Evolutionary conservation across 2,888 invertebrate species (phyloP).

Genomic region (Oscheius onirici): DNA sequence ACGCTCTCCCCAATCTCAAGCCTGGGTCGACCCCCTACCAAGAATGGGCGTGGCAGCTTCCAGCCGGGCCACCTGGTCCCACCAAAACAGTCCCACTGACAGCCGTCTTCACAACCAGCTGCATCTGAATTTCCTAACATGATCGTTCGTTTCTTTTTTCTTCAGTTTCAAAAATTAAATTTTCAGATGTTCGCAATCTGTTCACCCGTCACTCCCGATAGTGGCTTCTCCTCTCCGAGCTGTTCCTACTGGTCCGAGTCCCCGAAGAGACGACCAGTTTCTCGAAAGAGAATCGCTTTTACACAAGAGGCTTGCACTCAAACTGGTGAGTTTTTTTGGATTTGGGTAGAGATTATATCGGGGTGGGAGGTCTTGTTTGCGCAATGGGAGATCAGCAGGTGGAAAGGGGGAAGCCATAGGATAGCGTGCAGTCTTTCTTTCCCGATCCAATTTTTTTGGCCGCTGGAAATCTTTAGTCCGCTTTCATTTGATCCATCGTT

Average conservation of each 20-base stretch:
- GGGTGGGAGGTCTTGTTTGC: no score
- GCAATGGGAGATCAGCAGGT: no score
- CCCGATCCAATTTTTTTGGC: no score
- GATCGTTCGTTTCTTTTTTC: not conserved
- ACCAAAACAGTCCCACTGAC: conserved; percentile 30
- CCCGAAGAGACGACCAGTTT: not conserved
- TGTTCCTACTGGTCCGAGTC: conserved; percentile 12
- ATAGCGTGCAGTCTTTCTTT: no score
- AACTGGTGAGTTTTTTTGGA: conserved; percentile 7
- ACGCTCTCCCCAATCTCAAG: not conserved
- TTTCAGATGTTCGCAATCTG: conserved; percentile 22
- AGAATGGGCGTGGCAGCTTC: conserved; percentile 5
- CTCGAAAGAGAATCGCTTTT: not conserved
- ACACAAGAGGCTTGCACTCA: conserved; percentile 22
- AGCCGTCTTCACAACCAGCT: conserved; percentile 21
- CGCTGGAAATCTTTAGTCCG: no score
- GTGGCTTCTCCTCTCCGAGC: conserved; percentile 19
- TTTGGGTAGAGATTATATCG: not conserved
- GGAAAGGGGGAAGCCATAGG: no score
- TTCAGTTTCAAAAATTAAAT: not conserved
- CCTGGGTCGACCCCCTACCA: no score
- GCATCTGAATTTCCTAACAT: not conserved
- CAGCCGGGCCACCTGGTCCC: conserved; percentile 30
- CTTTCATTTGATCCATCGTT: no score
- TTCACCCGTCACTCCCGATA: not conserved